Evolutionary conservation across 2,888 invertebrate genomes (phyloP).

Genomic region (Aporophyla lueneburgensis): DNA sequence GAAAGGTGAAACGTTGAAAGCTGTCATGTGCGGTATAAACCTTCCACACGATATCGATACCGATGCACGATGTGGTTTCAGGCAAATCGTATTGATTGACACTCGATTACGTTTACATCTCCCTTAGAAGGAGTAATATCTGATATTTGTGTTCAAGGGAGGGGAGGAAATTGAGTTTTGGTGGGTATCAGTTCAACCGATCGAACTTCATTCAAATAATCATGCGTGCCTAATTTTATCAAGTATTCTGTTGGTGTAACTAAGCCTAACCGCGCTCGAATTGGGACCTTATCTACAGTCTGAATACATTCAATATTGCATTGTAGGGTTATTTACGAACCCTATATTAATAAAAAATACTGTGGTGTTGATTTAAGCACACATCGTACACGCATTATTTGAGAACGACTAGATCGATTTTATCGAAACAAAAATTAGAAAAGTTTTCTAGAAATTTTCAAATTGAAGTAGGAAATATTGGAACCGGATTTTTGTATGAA

Average conservation of each 20-base stretch:
- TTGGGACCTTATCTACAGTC: background rate
- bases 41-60: background rate
- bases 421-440: background rate
- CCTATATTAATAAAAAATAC: background rate
- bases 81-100: slow-evolving; percentile 47
- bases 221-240: slow-evolving; percentile 17
- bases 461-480: background rate
- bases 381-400: background rate
- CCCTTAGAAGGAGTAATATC: slow-evolving; percentile 15
- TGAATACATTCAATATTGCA: too few species aligned
- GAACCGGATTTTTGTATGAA: background rate
- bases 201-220: slow-evolving; percentile 28
- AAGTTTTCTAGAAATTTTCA: background rate
- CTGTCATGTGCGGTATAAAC: slow-evolving; percentile 11
- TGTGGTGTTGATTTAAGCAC: background rate
- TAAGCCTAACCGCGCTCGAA: background rate
- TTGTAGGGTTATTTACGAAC: background rate
- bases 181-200: slow-evolving; percentile 13
- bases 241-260: background rate
- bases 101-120: slow-evolving; percentile 40
- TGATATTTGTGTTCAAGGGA: slow-evolving; percentile 28
- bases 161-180: slow-evolving; percentile 44
- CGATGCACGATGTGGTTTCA: slow-evolving; percentile 3
- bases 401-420: background rate
- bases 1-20: slow-evolving; percentile 10